These are phyloP conservation scores for Pachycephus smyrnensis DNA, from an alignment of 2,888 invertebrate species.

Conservation along the genomic window DNA sequence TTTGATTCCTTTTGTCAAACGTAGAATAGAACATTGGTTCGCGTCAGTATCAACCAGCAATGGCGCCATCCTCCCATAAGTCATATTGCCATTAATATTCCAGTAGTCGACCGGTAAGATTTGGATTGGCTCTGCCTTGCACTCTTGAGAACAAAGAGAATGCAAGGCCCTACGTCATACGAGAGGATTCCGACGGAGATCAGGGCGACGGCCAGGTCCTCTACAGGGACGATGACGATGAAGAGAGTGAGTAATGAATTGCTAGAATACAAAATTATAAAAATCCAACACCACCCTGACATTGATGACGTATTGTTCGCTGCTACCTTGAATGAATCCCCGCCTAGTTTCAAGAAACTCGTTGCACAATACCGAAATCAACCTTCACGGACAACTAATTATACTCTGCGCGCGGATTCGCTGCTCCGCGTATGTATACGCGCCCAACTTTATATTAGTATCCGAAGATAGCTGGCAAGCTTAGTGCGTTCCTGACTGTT, in stretches of 20 bases:
- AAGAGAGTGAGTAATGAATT: conserved; percentile 67
- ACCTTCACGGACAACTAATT: conserved; percentile 60
- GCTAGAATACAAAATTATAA: not conserved
- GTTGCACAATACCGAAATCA: conserved; percentile 39
- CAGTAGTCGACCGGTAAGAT: conserved; percentile 85
- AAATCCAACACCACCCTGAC: too few relatives aligned
- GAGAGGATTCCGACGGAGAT: conserved; percentile 73
- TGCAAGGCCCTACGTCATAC: conserved; percentile 81
- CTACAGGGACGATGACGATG: conserved; percentile 79
- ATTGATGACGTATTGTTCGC: not conserved
- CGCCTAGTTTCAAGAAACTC: not conserved
- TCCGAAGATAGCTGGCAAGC: conserved; percentile 53
- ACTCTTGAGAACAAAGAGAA: conserved; percentile 91
- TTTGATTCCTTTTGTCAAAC: conserved; percentile 27
- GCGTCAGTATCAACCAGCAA: conserved; percentile 42
- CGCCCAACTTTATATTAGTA: conserved; percentile 62
- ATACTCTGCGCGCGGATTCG: conserved; percentile 43
- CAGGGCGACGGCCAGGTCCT: conserved; percentile 75
- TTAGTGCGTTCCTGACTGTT: conserved; percentile 53
- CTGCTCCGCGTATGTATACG: conserved; percentile 27
- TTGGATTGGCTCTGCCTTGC: conserved; percentile 78
- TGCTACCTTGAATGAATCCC: not conserved
- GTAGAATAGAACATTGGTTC: conserved; percentile 56
- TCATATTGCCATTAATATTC: conserved; percentile 37
- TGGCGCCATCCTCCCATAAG: not conserved